Evolutionary conservation across 2,797 vertebrate genomes (phyloP).

Genomic region (Petrocephalus sullivani): DNA sequence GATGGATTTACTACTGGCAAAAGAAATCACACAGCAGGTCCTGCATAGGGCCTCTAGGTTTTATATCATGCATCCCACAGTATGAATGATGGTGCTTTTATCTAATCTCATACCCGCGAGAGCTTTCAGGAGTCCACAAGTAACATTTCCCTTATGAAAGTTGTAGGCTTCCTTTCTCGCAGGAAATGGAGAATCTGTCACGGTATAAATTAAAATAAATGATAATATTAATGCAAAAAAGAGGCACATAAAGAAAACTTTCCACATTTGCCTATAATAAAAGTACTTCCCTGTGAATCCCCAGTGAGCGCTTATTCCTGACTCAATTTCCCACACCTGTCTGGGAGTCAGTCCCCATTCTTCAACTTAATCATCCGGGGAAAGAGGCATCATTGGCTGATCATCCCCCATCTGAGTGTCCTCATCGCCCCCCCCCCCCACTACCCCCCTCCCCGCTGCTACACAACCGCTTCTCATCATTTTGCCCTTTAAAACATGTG

Average conservation of each 20-base stretch:
- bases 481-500: not conserved
- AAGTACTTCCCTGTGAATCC: conserved; percentile 39
- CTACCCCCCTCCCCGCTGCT: conserved; percentile 20
- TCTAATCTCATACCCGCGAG: not conserved
- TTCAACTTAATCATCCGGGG: conserved; percentile 54
- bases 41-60: not conserved
- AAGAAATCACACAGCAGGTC: not conserved
- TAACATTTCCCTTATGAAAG: not conserved
- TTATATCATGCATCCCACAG: not conserved
- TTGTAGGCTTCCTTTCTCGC: not conserved
- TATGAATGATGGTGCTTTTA: conserved; percentile 1
- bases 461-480: not conserved
- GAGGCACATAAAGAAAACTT: conserved; percentile 48
- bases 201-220: conserved; percentile 34
- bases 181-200: conserved; percentile 10
- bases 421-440: conserved; percentile 17
- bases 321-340: conserved; percentile 21
- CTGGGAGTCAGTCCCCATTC: conserved; percentile 27
- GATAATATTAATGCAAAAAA: conserved; percentile 54
- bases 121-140: not conserved
- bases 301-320: conserved; percentile 17
- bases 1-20: not conserved
- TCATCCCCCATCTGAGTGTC: conserved; percentile 45
- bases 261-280: conserved; percentile 45
- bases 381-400: conserved; percentile 51